Base-by-base conservation (phyloP, 2,888 invertebrate genomes). In the Branchipolynoe longqiensis region DNA sequence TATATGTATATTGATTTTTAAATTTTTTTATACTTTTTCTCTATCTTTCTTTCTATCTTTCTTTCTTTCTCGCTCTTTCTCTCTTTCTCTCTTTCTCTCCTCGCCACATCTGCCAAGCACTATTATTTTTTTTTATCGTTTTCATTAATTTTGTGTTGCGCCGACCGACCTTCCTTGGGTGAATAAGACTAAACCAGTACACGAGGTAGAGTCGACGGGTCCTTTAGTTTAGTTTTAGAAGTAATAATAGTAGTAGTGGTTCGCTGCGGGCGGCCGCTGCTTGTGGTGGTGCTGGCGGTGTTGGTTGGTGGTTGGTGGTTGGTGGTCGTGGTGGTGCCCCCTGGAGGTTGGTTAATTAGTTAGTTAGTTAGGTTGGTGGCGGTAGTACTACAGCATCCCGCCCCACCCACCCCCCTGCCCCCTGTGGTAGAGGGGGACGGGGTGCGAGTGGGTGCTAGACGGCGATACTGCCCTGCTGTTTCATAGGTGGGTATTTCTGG, bases 391-490 rank as follows among this genome's bases (percentile, higher is more conserved):
- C 36, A 69, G 69, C n/a, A 38, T 31, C 28, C n/a, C 38, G 36
- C 62, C 31, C 62, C 31, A n/a, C n/a, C n/a, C n/a, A n/a, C n/a
- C n/a, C 54, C 12, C 12, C 54, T 54, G 12, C 54, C n/a, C n/a
- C n/a, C n/a, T n/a, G n/a, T n/a, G n/a, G n/a, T n/a, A n/a, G n/a
- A n/a, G n/a, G n/a, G n/a, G n/a, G n/a, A n/a, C n/a, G n/a, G n/a
- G n/a, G n/a, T n/a, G n/a, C n/a, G n/a, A 8, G n/a, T 6, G n/a
- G 18, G 54, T 78, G 78, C 83, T 91, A 91, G 86, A 91, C 91
- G 86, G 91, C 91, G 89, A 91, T 91, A 89, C 91, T 91, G 83
- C 90, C 91, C 87, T 91, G 91, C 87, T 91, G 91, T 85, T 90
- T 90, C 69, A 90, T 87, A 74, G 90, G 89, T 83, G 89, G 89